Percentiles rank a stretch among this genome's conserved stretches.
These are phyloP conservation scores for Motacilla alba DNA, from an alignment of 2,113 vertebrate species.

Conservation along the genomic window DNA sequence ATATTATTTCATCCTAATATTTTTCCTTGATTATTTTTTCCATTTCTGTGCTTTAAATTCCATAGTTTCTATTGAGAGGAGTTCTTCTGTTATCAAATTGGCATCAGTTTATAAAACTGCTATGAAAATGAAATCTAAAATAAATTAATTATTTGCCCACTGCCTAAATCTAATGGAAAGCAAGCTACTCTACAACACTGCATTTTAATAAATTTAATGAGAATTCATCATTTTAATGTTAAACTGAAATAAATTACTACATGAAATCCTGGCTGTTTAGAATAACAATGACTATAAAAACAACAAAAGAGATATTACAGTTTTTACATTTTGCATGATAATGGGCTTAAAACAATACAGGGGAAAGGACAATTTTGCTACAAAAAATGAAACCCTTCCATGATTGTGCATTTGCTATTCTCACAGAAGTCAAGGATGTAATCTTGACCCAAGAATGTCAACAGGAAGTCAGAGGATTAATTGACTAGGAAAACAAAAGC, in stretches of 20 bases:
- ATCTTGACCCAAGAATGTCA: conserved; percentile 13
- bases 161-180: neutral
- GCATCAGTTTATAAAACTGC: neutral
- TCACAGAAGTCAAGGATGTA: conserved; percentile 15
- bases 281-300: neutral
- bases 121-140: neutral
- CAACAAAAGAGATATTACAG: neutral
- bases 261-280: neutral
- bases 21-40: neutral
- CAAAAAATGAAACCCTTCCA: neutral
- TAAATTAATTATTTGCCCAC: neutral
- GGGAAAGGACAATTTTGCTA: neutral
- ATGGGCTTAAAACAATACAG: neutral
- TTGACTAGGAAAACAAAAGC: conserved; percentile 36
- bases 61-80: neutral
- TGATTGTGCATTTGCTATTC: neutral
- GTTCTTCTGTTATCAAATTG: neutral
- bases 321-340: neutral
- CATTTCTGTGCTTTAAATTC: neutral
- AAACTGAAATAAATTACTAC: neutral
- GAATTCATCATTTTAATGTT: neutral
- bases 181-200: neutral
- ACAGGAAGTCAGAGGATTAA: conserved; percentile 36
- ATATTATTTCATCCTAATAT: neutral
- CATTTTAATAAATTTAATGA: neutral